Evolutionary conservation across 35 echinoderm and acorn worm species (phyloP).

Genomic region (Lytechinus variegatus): DNA sequence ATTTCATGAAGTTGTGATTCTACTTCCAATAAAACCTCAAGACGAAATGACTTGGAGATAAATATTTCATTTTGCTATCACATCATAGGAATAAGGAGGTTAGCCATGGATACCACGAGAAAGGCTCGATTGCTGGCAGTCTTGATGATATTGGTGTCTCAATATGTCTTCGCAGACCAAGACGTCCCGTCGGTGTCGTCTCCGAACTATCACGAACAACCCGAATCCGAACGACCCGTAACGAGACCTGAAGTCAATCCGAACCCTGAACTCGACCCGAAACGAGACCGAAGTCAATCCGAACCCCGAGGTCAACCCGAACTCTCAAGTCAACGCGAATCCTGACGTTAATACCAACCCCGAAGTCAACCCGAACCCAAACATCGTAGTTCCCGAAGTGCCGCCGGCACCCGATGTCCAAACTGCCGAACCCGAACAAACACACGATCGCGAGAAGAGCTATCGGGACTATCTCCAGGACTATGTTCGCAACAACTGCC

Average conservation of each 20-base stretch:
- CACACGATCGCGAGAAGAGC: neutral
- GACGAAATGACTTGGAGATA: too few relatives aligned
- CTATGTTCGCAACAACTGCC: neutral
- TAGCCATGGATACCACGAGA: neutral
- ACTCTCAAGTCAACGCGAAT: neutral
- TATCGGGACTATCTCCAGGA: neutral
- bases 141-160: neutral
- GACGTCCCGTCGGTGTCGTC: neutral
- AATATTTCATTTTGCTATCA: too few relatives aligned
- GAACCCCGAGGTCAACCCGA: neutral
- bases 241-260: neutral
- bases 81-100: neutral
- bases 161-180: neutral
- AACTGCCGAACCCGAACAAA: neutral
- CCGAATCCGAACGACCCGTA: neutral
- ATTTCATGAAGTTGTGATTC: too few relatives aligned
- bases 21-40: too few relatives aligned
- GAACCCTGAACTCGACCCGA: neutral
- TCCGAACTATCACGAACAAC: neutral
- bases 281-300: neutral
- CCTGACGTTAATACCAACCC: neutral
- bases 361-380: neutral
- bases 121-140: neutral
- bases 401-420: neutral
- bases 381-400: neutral